Conservation (phyloP, 2,113 vertebrate genomes). For the Coptodon rendalli region DNA sequence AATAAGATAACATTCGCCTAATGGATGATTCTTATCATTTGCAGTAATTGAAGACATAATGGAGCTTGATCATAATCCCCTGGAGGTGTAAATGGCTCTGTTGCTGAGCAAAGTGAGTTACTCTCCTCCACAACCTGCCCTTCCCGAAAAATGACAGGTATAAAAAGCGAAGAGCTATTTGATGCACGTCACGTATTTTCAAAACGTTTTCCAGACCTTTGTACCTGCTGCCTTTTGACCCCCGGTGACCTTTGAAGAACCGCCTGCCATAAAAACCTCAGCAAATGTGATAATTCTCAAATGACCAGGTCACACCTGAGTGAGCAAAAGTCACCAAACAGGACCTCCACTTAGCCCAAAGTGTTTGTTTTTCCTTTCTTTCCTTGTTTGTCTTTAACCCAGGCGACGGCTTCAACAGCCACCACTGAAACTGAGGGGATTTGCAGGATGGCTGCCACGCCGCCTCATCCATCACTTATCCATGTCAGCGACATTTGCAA, state of each 20-base stretch:
- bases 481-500: conserved; percentile 3
- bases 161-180: background rate
- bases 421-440: conserved; percentile 34
- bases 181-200: background rate
- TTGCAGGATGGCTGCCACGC: conserved; percentile 25
- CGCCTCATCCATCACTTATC: conserved; percentile 47
- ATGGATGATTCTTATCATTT: conserved; percentile 52
- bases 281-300: conserved; percentile 10
- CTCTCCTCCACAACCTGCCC: background rate
- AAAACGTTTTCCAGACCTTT: background rate
- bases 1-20: conserved; percentile 20
- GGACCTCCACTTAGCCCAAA: conserved; percentile 4
- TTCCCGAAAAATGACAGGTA: conserved; percentile 11
- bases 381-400: conserved; percentile 33
- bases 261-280: background rate
- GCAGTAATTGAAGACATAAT: conserved; percentile 42
- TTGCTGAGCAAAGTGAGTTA: conserved; percentile 23
- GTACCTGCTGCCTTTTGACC: conserved; percentile 12
- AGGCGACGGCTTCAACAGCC: background rate
- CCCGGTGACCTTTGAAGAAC: background rate
- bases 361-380: conserved; percentile 61
- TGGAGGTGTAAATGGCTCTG: conserved; percentile 48
- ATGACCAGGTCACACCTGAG: conserved; percentile 31
- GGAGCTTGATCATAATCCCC: conserved; percentile 20
- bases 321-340: conserved; percentile 46